These are phyloP conservation scores for Gnathonemus echidnorhynchus DNA, from an alignment of 2,113 vertebrate genomes.

Conservation along the genomic window DNA sequence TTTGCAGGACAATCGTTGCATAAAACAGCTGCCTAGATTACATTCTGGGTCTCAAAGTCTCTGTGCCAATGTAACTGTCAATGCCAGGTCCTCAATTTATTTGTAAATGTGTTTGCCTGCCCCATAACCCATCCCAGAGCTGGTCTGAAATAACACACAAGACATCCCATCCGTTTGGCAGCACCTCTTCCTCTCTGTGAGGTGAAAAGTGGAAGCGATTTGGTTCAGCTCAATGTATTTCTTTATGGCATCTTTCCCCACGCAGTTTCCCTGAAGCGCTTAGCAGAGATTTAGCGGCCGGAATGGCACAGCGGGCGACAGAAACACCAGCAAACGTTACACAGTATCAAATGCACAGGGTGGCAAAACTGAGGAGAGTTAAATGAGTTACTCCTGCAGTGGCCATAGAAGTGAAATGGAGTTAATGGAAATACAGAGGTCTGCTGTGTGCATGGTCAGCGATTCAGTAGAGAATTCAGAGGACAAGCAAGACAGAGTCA, in stretches of 20 bases:
- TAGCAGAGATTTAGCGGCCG: background rate
- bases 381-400: background rate
- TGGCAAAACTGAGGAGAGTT: background rate
- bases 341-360: background rate
- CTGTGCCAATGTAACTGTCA: background rate
- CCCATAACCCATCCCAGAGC: background rate
- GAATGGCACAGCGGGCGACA: background rate
- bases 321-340: background rate
- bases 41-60: background rate
- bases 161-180: background rate
- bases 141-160: background rate
- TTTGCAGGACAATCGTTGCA: background rate
- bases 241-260: background rate
- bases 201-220: background rate
- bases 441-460: no score
- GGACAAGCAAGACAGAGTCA: background rate
- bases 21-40: background rate
- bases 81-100: background rate
- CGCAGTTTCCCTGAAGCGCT: background rate
- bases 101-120: constrained; percentile 11
- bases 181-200: background rate
- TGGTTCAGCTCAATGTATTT: background rate
- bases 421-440: background rate
- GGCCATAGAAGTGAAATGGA: background rate
- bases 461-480: background rate